Conservation (phyloP, 2,113 vertebrate genomes). For the Ctenomys sociabilis region DNA sequence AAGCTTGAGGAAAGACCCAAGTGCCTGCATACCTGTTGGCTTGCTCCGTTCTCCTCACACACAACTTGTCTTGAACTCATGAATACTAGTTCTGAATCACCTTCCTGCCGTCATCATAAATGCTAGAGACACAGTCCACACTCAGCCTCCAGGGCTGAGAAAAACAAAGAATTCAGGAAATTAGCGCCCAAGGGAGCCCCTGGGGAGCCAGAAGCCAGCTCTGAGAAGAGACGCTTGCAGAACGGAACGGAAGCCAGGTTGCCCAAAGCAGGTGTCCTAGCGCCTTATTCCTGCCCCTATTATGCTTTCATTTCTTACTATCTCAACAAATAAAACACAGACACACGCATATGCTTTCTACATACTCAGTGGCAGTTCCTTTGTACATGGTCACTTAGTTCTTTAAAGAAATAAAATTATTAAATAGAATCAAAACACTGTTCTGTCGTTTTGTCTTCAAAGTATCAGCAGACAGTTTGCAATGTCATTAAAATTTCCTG, state of each 20-base stretch:
- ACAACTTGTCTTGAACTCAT: neutral
- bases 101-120: neutral
- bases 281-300: neutral
- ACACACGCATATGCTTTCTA: neutral
- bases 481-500: neutral
- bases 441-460: neutral
- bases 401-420: constrained; percentile 2
- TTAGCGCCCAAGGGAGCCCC: neutral
- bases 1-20: neutral
- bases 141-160: neutral
- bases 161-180: neutral
- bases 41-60: neutral
- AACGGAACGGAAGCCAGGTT: neutral
- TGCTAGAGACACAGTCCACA: neutral
- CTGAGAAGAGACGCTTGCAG: neutral
- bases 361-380: neutral
- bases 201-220: neutral
- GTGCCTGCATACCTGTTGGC: neutral
- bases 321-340: neutral
- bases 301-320: neutral
- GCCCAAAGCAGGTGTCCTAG: neutral
- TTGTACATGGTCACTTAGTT: neutral
- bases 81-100: neutral
- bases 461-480: constrained; percentile 47
- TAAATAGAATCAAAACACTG: constrained; percentile 5